phyloP scores from a whole-genome alignment of 2,113 vertebrate species.

The Haemorhous mexicanus region DNA sequence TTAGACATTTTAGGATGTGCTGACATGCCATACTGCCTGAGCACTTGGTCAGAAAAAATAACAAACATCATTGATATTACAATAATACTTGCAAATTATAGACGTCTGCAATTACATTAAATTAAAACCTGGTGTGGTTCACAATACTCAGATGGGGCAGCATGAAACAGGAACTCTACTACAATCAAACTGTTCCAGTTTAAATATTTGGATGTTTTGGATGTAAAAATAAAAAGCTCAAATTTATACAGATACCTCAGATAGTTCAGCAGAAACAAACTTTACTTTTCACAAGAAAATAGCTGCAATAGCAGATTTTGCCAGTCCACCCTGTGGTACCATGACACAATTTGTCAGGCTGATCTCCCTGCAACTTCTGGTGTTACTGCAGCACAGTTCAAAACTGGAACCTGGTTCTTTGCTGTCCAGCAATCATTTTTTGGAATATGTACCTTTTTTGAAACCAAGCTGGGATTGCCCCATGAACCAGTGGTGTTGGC shows the following conservation, averaged over 20 bases:
- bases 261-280: not conserved
- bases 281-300: not conserved
- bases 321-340: not conserved
- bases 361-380: not conserved
- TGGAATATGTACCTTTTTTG: not conserved
- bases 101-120: not conserved
- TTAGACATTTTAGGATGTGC: not conserved
- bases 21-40: not conserved
- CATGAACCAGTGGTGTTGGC: not conserved
- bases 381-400: not conserved
- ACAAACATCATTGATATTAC: not conserved
- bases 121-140: not conserved
- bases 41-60: not conserved
- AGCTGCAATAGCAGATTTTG: not conserved
- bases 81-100: constrained; percentile 5
- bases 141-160: not conserved
- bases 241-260: not conserved
- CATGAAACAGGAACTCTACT: not conserved
- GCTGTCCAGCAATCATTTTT: not conserved
- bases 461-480: not conserved
- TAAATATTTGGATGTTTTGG: not conserved
- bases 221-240: not conserved
- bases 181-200: not conserved
- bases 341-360: not conserved
- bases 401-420: not conserved